A percentile compares a stretch with the other conserved stretches of the same genome.
phyloP scores from a whole-genome alignment of 1,140 invertebrate genomes.

The Choristoneura fumiferana region DNA sequence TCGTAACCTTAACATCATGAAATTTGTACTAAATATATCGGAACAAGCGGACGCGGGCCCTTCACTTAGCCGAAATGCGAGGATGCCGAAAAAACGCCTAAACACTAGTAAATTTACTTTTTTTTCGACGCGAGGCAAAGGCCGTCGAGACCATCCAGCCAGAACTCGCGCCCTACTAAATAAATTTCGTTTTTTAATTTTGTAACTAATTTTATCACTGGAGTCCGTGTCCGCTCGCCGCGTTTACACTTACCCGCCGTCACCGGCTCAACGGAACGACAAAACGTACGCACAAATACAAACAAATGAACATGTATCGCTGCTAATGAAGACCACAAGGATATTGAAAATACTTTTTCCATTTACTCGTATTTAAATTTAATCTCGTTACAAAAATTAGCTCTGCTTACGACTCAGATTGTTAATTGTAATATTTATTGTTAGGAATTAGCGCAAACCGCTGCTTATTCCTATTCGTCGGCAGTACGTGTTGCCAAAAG shows the following conservation, averaged over 20 bases:
- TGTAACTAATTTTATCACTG: constrained; percentile 74
- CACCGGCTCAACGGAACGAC: no score
- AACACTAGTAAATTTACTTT: constrained; percentile 67
- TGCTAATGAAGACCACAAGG: constrained; percentile 77
- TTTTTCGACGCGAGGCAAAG: no score
- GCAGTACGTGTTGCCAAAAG: constrained; percentile 64
- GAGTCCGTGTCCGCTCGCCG: constrained; percentile 64
- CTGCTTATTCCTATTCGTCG: constrained; percentile 40
- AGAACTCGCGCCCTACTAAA: constrained; percentile 36
- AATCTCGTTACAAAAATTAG: constrained; percentile 60
- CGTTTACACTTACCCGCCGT: constrained; percentile 53
- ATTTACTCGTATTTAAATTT: constrained; percentile 45
- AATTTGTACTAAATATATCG: constrained; percentile 79
- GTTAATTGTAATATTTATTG: constrained; percentile 12
- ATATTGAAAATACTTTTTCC: constrained; percentile 62
- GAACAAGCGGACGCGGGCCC: constrained; percentile 64
- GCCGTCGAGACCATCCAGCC: no score
- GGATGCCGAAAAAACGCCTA: constrained; percentile 75
- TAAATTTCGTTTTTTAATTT: constrained; percentile 70
- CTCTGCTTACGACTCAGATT: constrained; percentile 17
- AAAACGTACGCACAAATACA: constrained; percentile 55
- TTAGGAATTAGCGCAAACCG: constrained; percentile 15
- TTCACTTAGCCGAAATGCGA: constrained; percentile 77
- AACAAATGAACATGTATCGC: constrained; percentile 67
- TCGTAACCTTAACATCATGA: constrained; percentile 77